Percentiles rank a stretch among this genome's conserved stretches.
phyloP scores from a whole-genome alignment of 1,140 invertebrate genomes.

The Cecropterus lyciades region DNA sequence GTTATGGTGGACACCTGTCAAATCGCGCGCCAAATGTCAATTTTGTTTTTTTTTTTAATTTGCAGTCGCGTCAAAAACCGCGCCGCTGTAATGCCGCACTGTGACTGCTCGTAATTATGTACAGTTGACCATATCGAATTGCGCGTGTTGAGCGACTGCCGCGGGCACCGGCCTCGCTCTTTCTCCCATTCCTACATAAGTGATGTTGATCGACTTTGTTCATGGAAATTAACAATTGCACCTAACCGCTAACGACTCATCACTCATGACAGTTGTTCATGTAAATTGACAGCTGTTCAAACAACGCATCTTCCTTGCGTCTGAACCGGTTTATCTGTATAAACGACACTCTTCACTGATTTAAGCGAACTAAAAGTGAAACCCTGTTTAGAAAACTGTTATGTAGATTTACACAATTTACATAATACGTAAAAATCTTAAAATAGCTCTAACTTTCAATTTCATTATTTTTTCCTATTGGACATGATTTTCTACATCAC shows the following conservation, averaged over 20 bases:
- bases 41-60: constrained; percentile 43
- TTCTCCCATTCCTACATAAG: constrained; percentile 80
- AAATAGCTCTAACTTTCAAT: constrained; percentile 27
- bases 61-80: constrained; percentile 31
- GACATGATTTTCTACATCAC: too few species aligned
- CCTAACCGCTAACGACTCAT: constrained; percentile 41
- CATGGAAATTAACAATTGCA: constrained; percentile 64
- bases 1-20: constrained; percentile 47
- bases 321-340: constrained; percentile 4
- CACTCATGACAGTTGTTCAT: constrained; percentile 48
- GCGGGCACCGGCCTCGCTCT: constrained; percentile 67
- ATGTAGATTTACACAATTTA: constrained; percentile 32
- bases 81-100: constrained; percentile 35
- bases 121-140: constrained; percentile 81
- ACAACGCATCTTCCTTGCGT: constrained; percentile 6
- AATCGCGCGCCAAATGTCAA: constrained; percentile 60
- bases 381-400: constrained; percentile 33
- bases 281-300: constrained; percentile 5
- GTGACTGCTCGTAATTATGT: constrained; percentile 64
- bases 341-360: constrained; percentile 9
- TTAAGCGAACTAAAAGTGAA: constrained; percentile 32
- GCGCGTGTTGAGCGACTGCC: constrained; percentile 75
- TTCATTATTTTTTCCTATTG: background rate
- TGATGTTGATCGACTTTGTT: constrained; percentile 62
- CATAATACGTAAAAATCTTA: constrained; percentile 21